Conservation (phyloP, 2,113 vertebrate genomes). For the Alosa alosa region DNA sequence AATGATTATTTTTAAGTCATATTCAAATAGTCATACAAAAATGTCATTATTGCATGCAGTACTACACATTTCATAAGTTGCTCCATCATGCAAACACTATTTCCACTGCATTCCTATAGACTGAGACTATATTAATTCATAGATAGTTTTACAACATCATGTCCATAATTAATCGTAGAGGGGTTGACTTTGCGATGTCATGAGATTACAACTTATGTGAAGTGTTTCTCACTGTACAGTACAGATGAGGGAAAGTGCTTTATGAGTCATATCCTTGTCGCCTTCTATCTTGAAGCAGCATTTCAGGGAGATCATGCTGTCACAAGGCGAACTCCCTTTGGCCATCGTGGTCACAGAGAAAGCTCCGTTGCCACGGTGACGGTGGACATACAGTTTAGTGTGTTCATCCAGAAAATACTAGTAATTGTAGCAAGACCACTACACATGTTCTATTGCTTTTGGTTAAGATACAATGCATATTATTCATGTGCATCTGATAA, state of each 20-base stretch:
- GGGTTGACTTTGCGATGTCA: background rate
- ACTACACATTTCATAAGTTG: slow-evolving; percentile 66
- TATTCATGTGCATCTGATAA: slow-evolving; percentile 29
- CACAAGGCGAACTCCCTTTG: background rate
- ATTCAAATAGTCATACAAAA: slow-evolving; percentile 53
- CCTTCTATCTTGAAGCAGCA: background rate
- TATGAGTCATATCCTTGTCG: background rate
- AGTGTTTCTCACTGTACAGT: background rate
- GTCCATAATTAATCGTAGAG: background rate
- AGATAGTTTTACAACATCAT: slow-evolving; percentile 29
- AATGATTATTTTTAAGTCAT: slow-evolving; percentile 46
- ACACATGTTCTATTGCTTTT: slow-evolving; percentile 50
- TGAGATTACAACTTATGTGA: background rate
- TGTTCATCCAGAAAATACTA: slow-evolving; percentile 27
- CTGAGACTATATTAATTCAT: slow-evolving; percentile 60
- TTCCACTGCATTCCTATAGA: slow-evolving; percentile 58
- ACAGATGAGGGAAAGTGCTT: slow-evolving; percentile 2
- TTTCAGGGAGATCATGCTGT: slow-evolving; percentile 6
- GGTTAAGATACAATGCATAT: slow-evolving; percentile 34
- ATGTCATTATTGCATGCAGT: slow-evolving; percentile 78
- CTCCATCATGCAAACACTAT: slow-evolving; percentile 73
- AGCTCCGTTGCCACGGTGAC: slow-evolving; percentile 17
- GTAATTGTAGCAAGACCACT: background rate
- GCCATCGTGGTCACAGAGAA: background rate
- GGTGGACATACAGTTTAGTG: slow-evolving; percentile 33